A percentile compares a stretch with the other conserved stretches of the same genome.
Conservation (phyloP, 2,113 vertebrate species). For the Laticauda colubrina region DNA sequence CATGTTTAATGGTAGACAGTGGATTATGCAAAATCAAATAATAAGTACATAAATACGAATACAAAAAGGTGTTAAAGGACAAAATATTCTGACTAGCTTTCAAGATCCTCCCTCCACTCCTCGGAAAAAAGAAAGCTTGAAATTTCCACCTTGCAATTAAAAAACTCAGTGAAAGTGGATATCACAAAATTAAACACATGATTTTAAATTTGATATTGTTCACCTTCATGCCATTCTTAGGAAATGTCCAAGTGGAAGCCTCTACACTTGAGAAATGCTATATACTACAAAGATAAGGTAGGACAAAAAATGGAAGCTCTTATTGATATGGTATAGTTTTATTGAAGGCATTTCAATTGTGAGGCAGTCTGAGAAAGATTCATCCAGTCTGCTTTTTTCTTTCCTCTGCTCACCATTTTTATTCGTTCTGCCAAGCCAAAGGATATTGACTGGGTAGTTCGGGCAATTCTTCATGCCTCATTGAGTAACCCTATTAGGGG, state of each 20-base stretch:
- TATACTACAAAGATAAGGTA: background rate
- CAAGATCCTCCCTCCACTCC: background rate
- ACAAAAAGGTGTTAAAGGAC: background rate
- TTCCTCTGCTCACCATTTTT: background rate
- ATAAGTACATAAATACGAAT: background rate
- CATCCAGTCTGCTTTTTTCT: background rate
- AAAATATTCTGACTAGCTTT: background rate
- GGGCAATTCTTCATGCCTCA: background rate
- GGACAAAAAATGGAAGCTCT: background rate
- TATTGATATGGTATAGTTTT: background rate
- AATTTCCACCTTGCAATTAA: background rate
- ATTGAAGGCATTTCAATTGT: background rate
- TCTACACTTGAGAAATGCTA: background rate
- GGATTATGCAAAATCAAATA: background rate
- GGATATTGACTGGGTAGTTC: background rate
- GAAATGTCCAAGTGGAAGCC: background rate
- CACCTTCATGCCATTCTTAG: background rate
- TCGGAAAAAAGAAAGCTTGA: background rate
- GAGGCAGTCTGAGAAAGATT: background rate
- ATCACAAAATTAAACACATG: background rate
- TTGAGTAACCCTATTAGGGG: background rate
- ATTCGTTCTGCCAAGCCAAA: background rate
- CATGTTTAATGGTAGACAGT: background rate
- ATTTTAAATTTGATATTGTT: background rate
- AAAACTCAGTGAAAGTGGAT: background rate